Percentiles rank a stretch among this genome's conserved stretches.
Evolutionary conservation across 2,888 invertebrate species (phyloP).

Genomic region (Lithophane leautieri): DNA sequence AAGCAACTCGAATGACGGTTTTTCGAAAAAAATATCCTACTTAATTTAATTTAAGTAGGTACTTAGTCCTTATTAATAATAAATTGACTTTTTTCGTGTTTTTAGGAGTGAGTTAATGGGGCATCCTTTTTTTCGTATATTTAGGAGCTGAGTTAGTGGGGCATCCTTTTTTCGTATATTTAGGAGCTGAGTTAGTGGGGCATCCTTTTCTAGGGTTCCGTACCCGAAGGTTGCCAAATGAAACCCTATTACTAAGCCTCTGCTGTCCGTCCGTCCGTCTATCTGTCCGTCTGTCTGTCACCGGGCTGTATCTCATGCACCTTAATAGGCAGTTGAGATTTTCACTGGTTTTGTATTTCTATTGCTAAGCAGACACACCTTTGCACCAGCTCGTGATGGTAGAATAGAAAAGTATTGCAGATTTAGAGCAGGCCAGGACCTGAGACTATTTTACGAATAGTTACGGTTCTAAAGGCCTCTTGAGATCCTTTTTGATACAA

Average conservation of each 20-base stretch:
- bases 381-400: not conserved
- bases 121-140: not conserved
- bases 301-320: too few species aligned
- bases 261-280: too few species aligned
- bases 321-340: too few species aligned
- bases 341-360: too few species aligned
- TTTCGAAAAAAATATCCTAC: not conserved
- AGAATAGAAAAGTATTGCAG: slow-evolving; percentile 1
- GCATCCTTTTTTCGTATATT: not conserved
- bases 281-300: too few species aligned
- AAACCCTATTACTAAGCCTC: too few species aligned
- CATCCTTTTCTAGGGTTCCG: not conserved
- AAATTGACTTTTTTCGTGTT: not conserved
- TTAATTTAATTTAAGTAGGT: not conserved
- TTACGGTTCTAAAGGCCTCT: not conserved
- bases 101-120: not conserved
- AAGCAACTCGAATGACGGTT: not conserved
- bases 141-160: not conserved
- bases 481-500: slow-evolving; percentile 15
- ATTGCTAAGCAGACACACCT: not conserved
- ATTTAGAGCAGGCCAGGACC: not conserved
- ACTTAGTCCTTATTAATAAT: not conserved
- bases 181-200: too few species aligned
- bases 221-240: too few species aligned
- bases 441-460: slow-evolving; percentile 8